Evolutionary conservation across 2,797 vertebrate species (phyloP), one percentile per base, ranked within the genome.

Genomic region (Oryzias sinensis): DNA sequence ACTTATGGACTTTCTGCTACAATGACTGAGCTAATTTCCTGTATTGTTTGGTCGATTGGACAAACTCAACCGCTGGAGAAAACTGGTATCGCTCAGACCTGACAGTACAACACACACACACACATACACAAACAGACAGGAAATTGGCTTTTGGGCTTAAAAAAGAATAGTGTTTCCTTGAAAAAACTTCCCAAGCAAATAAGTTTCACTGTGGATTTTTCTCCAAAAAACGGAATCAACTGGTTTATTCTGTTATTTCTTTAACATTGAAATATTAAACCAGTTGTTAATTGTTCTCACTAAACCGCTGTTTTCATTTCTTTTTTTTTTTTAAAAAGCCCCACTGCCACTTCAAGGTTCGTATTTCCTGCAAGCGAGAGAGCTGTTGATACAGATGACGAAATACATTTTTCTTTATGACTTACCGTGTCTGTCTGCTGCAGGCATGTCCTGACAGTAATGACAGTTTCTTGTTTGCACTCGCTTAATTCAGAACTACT

Each of bases 131-230:
- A 49, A 41, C 52, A 69, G 51, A 73, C 49, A 87, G 87, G 87
- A 90, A 86, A 87, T 88, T 88, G 86, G 87, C 74, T 83, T 75
- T 70, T 27, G 48, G 46, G 22, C 49, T 59, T 22, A 56, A 44
- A 74, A 44, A 80, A 77, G n/a, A n/a, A 80, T 65, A 76, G 59
- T 82, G 50, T 13, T 37, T 37, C 33, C 33, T 37, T 37, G 29
- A 37, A 37, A 13, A 37, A 37, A 4, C 33, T 1, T 11, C 3
- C 9, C 13, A 13, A 9, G 13, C 9, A 37, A 37, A 13, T 11
- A 9, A 37, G 33, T 37, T 37, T 37, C 33, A 37, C 8, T 2
- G 9, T 9, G 9, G 33, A 37, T 37, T 37, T 2, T 37, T 37
- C 9, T 37, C 33, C 13, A 37, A 3, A 37, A 37, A 37, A 3